Conservation (phyloP, 2,888 invertebrate species). For the Heliconius ismenius region DNA sequence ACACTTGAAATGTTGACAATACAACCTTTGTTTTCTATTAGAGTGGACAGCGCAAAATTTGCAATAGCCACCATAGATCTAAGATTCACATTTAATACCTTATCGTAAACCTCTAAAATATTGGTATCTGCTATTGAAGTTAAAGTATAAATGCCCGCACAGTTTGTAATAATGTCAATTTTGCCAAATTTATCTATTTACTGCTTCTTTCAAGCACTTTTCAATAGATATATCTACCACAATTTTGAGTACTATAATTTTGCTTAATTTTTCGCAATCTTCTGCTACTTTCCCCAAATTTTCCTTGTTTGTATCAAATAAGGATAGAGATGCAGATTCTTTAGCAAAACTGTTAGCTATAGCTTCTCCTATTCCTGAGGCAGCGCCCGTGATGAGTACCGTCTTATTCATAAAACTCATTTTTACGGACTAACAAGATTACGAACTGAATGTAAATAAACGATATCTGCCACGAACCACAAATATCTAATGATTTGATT, state of each 20-base stretch:
- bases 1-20: conserved; percentile 56
- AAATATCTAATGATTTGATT: no score
- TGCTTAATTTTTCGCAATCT: conserved; percentile 22
- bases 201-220: conserved; percentile 18
- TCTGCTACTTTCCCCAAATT: conserved; percentile 16
- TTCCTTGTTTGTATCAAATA: conserved; percentile 16
- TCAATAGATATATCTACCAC: conserved; percentile 12
- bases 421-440: conserved; percentile 30
- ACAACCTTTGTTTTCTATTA: conserved; percentile 52
- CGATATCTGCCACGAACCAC: background rate
- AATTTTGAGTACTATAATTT: conserved; percentile 16
- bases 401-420: conserved; percentile 57
- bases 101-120: conserved; percentile 50
- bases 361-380: conserved; percentile 56
- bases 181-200: conserved; percentile 5
- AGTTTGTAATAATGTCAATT: conserved; percentile 29
- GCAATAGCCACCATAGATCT: conserved; percentile 54
- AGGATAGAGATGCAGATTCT: conserved; percentile 49
- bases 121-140: conserved; percentile 47
- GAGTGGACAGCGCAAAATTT: conserved; percentile 46
- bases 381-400: conserved; percentile 55
- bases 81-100: conserved; percentile 52
- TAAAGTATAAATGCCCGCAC: conserved; percentile 33
- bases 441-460: background rate
- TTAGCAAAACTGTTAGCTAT: conserved; percentile 55